Evolutionary conservation across 2,113 vertebrate species (phyloP), one percentile per base, ranked within the genome.

Genomic region (Podilymbus podiceps): DNA sequence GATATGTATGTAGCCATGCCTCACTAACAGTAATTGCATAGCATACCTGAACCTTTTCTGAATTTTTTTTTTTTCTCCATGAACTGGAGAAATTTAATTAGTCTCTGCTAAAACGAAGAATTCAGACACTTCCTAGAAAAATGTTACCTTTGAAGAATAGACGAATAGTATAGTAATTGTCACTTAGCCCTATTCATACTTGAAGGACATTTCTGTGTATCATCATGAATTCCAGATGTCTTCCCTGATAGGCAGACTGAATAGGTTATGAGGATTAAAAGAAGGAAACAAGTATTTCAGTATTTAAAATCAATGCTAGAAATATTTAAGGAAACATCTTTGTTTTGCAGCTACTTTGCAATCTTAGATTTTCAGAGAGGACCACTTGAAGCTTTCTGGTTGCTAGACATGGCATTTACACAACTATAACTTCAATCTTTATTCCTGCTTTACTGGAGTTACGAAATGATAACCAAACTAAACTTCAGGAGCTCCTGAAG

Each of bases 361-460:
- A 38, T 66, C 52, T 74, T 47, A 49, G 47, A 50, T 77, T 82
- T 85, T 86, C 44, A 93, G 60, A 81, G 35, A 59, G 15, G n/a
- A 59, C 8, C 52, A 62, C 91, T 76, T 76, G 47, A 95, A 87
- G 24, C 15, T 91, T 23, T 81, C 74, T 30, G 31, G 33, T 81
- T 91, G 33, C 40, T 88, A 63, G 66, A 59, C 42, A 85, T 91
- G 59, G 62, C 56, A 76, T 87, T 85, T 91, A 42, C 2, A 3
- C 49, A 85, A 60, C 53, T 55, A 1, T 28, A 71, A 82, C 55
- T 85, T 68, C 5, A 59, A 44, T 53, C 72, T 67, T 90, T 79
- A 50, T 79, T 97, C 93, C 84, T 85, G 28, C 77, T 78, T 83
- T 74, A 77, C 14, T 89, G 73, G 81, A 86, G 38, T 84, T 89